Percentiles rank a stretch among this genome's conserved stretches.
These are phyloP conservation scores for Pituophis catenifer DNA, from an alignment of 2,113 vertebrate genomes.

Conservation along the genomic window DNA sequence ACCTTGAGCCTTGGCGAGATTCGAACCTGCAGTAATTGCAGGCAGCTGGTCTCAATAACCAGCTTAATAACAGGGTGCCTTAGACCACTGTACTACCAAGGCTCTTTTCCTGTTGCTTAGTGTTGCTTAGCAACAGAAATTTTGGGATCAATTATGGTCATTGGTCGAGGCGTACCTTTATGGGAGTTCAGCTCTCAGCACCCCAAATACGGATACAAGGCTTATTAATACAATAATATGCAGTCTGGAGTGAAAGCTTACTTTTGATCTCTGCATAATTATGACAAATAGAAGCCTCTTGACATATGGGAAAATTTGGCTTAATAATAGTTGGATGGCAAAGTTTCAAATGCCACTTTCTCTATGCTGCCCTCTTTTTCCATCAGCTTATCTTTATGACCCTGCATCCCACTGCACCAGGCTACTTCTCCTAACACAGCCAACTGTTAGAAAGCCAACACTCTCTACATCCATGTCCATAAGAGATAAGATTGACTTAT, in stretches of 20 bases:
- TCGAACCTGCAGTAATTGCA: no score
- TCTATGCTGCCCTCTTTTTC: not conserved
- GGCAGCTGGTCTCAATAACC: no score
- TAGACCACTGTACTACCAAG: no score
- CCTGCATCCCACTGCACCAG: not conserved
- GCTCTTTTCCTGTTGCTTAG: no score
- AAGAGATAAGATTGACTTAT: not conserved
- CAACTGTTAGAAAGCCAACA: not conserved
- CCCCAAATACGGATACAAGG: not conserved
- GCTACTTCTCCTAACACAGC: not conserved
- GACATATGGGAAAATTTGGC: not conserved
- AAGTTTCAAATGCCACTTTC: not conserved
- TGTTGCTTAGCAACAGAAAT: not conserved
- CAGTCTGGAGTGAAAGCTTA: not conserved
- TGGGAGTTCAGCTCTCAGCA: not conserved
- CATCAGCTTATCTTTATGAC: not conserved
- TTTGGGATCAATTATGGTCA: not conserved
- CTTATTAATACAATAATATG: not conserved
- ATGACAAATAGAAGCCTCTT: not conserved
- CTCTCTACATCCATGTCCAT: not conserved
- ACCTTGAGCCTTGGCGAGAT: no score
- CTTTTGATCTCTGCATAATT: not conserved
- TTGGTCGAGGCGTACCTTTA: not conserved
- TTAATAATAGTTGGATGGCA: not conserved
- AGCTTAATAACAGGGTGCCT: no score